Evolutionary conservation across 2,888 invertebrate species (phyloP), one percentile per base, ranked within the genome.

Genomic region (Epistrophella euchroma): DNA sequence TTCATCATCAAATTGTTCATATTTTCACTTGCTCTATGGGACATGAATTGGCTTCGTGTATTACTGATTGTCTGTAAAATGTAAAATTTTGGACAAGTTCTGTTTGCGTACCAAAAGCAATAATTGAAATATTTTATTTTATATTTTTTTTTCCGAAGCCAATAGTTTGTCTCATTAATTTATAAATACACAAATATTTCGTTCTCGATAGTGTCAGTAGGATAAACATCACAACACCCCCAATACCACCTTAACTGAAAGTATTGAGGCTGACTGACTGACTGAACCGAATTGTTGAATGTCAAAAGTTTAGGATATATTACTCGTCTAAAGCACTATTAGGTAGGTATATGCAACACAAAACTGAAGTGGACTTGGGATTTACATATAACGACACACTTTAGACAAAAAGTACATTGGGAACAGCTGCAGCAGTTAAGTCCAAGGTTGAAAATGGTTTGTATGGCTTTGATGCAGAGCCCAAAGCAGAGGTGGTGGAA

Each of bases 221-320:
- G 13, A n/a, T 22, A 13, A 52, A 40, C 55, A 72, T 52, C 47
- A n/a, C 55, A 45, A 15, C 13, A 25, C 32, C 22, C 9, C 28
- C 19, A 71, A 22, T 22, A 28, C 58, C 72, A 55, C 52, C 22
- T 52, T 4, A 25, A 19, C 45, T 11, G 19, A 47, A 50, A 47
- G 11, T 10, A 15, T 5, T 32, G 6, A 45, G 17, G 5, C 2
- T 2, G 15, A 37, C 45, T 47, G 9, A 45, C 45, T 55, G 40
- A 40, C 40, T 40, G 15, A 22, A 43, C 45, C 78, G 50, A 71
- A 50, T 64, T 84, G 79, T 84, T 70, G 83, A 75, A 74, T 79
- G 79, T 79, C 79, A 79, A 79, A 74, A 84, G 83, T 71, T 84
- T 74, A 35, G 50, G 32, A 75, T 66, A 75, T 66, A 72, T 64